Base-by-base conservation (phyloP, 2,888 invertebrate species). In the Drosophila pegasa region DNA sequence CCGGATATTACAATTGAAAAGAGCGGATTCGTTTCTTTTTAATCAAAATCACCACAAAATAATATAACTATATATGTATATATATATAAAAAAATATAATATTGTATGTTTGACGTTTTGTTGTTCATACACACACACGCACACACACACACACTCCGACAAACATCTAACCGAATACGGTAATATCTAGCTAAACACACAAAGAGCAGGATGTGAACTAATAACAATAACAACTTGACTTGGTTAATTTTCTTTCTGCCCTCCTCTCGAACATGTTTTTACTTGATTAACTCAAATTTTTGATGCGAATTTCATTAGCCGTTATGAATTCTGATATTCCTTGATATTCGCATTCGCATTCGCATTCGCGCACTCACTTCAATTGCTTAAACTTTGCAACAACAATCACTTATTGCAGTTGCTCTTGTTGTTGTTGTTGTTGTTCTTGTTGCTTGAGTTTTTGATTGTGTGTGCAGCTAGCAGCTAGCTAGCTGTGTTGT, bases 1-100 rank as follows among this genome's bases (percentile, higher is more conserved):
- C 89, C 89, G 89, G 89, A 89, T 81, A 84, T 87, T 70, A 81
- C 82, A 89, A 89, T 89, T 89, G 89, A 89, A 85, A 80, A 79
- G 73, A 77, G 80, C 81, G 83, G 69, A 83, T 77, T 82, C 64
- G 55, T 31, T 25, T 73, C 74, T 66, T 60, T 67, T 67, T 67
- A 75, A 63, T 71, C 63, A 75, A 64, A 71, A 71, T 76, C 74
- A 76, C 71, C 78, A 69, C 73, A 56, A 78, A 64, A 65, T 58
- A 54, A 37, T 56, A 61, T 38, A 59, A 52, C 61, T 38, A 31
- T 35, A 27, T 58, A 37, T 56, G 57, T 38, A 59, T 47, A 67
- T 38, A 31, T 35, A 27, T 58, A 51, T 22, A 29, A 61, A 51
- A 50, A 59, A 35, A 60, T 25, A 25, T 4, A 25, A 38, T 54